Evolutionary conservation across 1,140 invertebrate genomes (phyloP).

Genomic region (Stenopsyche tienmushanensis): DNA sequence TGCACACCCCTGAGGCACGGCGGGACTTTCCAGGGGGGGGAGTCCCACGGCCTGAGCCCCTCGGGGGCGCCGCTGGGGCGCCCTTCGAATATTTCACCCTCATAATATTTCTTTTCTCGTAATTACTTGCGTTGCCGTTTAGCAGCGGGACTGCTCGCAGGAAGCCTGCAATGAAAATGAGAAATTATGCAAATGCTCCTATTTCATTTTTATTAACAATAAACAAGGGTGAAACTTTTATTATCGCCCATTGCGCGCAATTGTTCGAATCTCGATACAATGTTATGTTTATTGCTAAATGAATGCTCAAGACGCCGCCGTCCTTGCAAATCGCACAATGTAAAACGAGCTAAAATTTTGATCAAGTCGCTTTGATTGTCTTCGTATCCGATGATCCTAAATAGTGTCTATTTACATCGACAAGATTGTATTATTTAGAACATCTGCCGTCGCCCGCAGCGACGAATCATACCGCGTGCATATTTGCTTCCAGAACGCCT

Average conservation of each 20-base stretch:
- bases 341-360: too few species aligned
- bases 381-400: too few species aligned
- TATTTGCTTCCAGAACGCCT: too few species aligned
- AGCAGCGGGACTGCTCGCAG: conserved; percentile 22
- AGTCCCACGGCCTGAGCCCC: neutral
- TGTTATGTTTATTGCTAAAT: too few species aligned
- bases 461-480: too few species aligned
- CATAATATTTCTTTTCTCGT: conserved; percentile 36
- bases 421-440: too few species aligned
- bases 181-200: conserved; percentile 33
- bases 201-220: conserved; percentile 30
- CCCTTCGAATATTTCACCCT: conserved; percentile 33
- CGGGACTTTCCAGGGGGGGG: neutral
- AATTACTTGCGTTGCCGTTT: conserved; percentile 37
- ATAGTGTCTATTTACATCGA: too few species aligned
- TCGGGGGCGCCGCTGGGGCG: conserved; percentile 14
- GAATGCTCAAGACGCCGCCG: too few species aligned
- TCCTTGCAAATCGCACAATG: too few species aligned
- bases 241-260: neutral
- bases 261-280: neutral
- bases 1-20: neutral
- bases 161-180: conserved; percentile 31
- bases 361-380: too few species aligned
- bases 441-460: too few species aligned
- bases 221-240: conserved; percentile 18